These are phyloP conservation scores for Eupeodes corollae DNA, from an alignment of 1,140 invertebrate species.

Conservation along the genomic window DNA sequence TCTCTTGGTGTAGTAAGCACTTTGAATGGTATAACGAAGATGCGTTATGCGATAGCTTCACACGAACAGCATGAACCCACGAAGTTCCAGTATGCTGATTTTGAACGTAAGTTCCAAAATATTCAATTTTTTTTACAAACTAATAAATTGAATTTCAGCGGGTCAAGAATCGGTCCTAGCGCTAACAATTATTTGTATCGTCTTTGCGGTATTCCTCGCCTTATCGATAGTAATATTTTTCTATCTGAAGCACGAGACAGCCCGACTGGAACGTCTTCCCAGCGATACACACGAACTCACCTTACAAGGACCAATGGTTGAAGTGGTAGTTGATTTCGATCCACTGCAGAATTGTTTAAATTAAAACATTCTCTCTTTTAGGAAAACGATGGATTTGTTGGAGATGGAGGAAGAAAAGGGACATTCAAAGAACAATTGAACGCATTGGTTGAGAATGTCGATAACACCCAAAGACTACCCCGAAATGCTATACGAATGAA, in stretches of 20 bases:
- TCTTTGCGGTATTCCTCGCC: conserved; percentile 47
- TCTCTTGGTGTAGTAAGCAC: conserved; percentile 61
- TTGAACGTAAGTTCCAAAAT: conserved; percentile 19
- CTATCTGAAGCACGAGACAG: conserved; percentile 43
- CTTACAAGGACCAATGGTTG: conserved; percentile 51
- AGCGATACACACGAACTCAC: conserved; percentile 53
- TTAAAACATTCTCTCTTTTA: conserved; percentile 26
- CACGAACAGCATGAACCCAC: conserved; percentile 25
- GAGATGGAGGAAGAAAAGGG: conserved; percentile 58
- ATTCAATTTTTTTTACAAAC: too few species aligned
- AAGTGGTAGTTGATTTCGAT: conserved; percentile 37
- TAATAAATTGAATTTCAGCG: too few species aligned
- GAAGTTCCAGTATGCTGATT: conserved; percentile 28
- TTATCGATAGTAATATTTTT: conserved; percentile 48
- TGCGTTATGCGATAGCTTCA: conserved; percentile 51
- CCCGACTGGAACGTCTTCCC: conserved; percentile 19
- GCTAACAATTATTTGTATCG: conserved; percentile 48
- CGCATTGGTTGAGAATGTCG: conserved; percentile 19
- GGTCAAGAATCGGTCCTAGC: conserved; percentile 33
- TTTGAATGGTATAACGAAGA: conserved; percentile 49
- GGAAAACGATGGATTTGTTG: conserved; percentile 59
- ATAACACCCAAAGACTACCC: conserved; percentile 55
- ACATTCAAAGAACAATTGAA: conserved; percentile 53
- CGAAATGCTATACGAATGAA: conserved; percentile 56
- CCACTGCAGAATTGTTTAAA: background rate